phyloP scores from a whole-genome alignment of 2,113 vertebrate species.

The Toxostoma redivivum region DNA sequence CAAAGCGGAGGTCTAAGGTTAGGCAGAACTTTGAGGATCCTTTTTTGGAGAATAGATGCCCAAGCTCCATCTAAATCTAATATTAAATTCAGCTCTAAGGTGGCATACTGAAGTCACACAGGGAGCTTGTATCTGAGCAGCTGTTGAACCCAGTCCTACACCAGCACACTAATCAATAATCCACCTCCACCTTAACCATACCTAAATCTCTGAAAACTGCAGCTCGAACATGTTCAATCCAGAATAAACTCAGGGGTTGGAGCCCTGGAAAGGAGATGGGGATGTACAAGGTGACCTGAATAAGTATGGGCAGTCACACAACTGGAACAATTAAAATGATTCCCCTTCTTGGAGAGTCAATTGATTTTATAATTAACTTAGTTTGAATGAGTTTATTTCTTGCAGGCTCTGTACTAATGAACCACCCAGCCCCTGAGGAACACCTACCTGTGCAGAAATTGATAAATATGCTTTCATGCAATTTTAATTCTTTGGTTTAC shows the following conservation, averaged over 20 bases:
- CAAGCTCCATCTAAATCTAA: neutral
- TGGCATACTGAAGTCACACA: neutral
- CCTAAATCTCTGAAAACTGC: neutral
- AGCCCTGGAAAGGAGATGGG: neutral
- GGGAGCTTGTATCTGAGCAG: neutral
- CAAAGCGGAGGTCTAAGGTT: neutral
- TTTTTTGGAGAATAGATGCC: neutral
- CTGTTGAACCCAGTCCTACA: neutral
- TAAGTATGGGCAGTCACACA: neutral
- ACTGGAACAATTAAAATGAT: neutral
- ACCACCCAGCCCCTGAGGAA: neutral
- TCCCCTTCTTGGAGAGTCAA: neutral
- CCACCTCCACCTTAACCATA: neutral
- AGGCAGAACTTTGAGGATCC: neutral
- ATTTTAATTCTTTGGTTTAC: neutral
- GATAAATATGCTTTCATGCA: neutral
- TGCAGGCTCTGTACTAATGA: neutral
- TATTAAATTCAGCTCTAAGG: neutral
- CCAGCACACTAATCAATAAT: neutral
- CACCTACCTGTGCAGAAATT: neutral
- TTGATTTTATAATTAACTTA: slow-evolving; percentile 34
- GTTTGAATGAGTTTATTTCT: neutral
- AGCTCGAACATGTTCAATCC: neutral
- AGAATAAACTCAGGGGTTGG: neutral
- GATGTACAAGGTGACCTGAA: slow-evolving; percentile 20